phyloP scores from a whole-genome alignment of 2,113 vertebrate genomes.

The Nestor notabilis region DNA sequence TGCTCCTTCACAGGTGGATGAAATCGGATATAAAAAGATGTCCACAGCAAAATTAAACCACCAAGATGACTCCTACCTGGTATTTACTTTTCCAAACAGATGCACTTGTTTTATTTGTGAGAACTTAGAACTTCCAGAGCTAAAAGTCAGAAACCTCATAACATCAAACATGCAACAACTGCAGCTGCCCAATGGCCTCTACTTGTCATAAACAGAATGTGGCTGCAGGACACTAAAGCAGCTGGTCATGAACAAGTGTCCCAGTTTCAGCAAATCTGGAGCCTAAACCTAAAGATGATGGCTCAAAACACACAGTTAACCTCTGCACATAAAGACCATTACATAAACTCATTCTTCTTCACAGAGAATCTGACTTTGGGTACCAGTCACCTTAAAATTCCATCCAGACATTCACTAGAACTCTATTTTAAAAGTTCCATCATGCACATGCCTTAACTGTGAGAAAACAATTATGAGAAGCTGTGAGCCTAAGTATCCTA shows the following conservation, averaged over 20 bases:
- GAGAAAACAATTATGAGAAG: neutral
- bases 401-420: neutral
- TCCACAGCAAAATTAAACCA: neutral
- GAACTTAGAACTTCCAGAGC: neutral
- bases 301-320: conserved; percentile 4
- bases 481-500: neutral
- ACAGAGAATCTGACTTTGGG: neutral
- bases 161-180: neutral
- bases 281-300: neutral
- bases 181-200: neutral
- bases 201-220: neutral
- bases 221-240: neutral
- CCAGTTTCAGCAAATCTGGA: conserved; percentile 1
- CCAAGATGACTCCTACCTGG: neutral
- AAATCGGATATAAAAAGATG: neutral
- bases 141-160: neutral
- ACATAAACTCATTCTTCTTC: neutral
- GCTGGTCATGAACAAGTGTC: neutral
- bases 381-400: neutral
- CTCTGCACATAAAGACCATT: neutral
- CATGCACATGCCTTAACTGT: neutral
- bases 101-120: neutral
- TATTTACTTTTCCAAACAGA: neutral
- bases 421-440: neutral
- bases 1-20: neutral